These are phyloP conservation scores for Hemicordylus capensis DNA, from an alignment of 2,113 vertebrate species.

Conservation along the genomic window DNA sequence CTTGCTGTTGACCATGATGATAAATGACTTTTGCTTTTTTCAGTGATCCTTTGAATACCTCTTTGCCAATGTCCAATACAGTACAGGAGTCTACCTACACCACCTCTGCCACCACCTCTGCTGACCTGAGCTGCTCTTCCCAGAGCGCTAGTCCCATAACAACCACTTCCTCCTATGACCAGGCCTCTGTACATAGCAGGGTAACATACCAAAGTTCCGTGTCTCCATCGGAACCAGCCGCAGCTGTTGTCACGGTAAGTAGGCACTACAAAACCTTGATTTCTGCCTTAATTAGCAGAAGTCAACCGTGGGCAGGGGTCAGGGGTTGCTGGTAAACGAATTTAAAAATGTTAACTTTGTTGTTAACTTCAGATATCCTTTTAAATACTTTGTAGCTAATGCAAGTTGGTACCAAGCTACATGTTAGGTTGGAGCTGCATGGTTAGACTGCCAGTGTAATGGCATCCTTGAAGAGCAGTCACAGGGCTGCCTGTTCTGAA, in stretches of 20 bases:
- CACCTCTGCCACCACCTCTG: slow-evolving; percentile 74
- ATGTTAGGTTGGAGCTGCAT: no score
- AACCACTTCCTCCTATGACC: slow-evolving; percentile 76
- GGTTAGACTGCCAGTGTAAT: no score
- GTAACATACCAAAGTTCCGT: slow-evolving; percentile 78
- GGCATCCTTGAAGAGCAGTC: no score
- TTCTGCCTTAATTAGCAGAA: neutral
- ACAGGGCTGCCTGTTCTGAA: no score
- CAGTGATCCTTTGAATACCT: slow-evolving; percentile 81
- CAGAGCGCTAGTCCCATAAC: slow-evolving; percentile 72
- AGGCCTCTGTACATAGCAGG: slow-evolving; percentile 76
- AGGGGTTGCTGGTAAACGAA: no score
- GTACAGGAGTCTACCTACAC: slow-evolving; percentile 76
- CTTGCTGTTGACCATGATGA: slow-evolving; percentile 10
- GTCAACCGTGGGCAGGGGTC: no score
- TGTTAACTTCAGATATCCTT: neutral
- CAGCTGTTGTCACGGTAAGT: slow-evolving; percentile 70
- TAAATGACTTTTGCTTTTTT: slow-evolving; percentile 62
- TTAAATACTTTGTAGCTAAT: neutral
- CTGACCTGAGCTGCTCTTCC: slow-evolving; percentile 73
- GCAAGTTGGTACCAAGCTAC: neutral
- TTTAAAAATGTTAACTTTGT: neutral
- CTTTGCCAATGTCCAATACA: slow-evolving; percentile 79
- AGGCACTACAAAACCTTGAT: neutral
- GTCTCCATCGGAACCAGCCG: slow-evolving; percentile 54